These are phyloP conservation scores for Neotoma lepida DNA, from an alignment of 2,113 vertebrate genomes.

Conservation along the genomic window DNA sequence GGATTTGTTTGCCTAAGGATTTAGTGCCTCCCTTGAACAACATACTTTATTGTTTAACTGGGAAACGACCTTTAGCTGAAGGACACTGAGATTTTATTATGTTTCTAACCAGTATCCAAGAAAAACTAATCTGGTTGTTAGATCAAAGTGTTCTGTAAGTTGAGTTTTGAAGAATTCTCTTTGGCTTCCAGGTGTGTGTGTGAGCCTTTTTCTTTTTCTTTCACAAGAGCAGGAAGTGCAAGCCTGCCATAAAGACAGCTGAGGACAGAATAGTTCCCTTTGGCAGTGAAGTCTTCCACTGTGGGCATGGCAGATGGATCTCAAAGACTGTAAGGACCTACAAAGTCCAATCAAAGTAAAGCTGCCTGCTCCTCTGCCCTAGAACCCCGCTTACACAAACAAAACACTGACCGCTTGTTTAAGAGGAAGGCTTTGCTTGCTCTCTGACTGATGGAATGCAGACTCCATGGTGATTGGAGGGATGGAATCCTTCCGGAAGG, in stretches of 20 bases:
- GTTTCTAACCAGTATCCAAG: slow-evolving; percentile 37
- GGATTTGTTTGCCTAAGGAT: slow-evolving; percentile 41
- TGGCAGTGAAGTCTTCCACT: background rate
- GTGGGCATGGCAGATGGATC: background rate
- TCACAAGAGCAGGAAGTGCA: background rate
- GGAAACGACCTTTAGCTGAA: background rate
- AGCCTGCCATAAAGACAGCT: background rate
- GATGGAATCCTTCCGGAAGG: background rate
- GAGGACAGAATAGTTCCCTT: background rate
- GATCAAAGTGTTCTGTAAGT: background rate
- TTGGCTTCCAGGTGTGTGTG: background rate
- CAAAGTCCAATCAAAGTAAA: background rate
- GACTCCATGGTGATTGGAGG: background rate
- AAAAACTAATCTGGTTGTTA: slow-evolving; percentile 3
- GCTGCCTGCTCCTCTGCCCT: background rate
- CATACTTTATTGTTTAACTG: background rate
- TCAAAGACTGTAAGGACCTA: background rate
- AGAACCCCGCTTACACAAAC: background rate
- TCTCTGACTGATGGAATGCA: background rate
- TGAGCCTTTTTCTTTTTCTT: background rate
- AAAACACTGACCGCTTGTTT: background rate
- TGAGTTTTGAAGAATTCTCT: background rate
- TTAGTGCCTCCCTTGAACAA: slow-evolving; percentile 33
- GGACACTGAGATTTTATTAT: background rate
- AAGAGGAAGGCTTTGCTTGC: background rate